Percentiles rank a stretch among this genome's conserved stretches.
phyloP scores from a whole-genome alignment of 2,113 vertebrate species.

The Heterocephalus glaber region DNA sequence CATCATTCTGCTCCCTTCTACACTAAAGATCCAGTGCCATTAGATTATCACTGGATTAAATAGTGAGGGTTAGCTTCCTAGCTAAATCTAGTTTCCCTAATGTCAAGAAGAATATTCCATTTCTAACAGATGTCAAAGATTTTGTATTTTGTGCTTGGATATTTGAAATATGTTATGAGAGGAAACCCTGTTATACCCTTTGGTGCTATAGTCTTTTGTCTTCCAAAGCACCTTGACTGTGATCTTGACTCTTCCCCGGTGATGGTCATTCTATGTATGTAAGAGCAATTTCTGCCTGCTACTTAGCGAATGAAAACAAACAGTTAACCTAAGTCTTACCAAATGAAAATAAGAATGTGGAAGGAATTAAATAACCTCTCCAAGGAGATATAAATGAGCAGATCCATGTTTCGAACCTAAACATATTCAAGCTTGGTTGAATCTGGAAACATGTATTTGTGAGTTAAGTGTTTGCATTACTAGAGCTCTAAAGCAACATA shows the following conservation, averaged over 20 bases:
- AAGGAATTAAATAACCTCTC: neutral
- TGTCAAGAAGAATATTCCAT: neutral
- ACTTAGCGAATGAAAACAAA: neutral
- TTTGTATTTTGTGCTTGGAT: neutral
- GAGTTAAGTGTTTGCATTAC: neutral
- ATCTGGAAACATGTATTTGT: neutral
- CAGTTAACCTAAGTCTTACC: neutral
- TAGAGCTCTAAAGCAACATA: neutral
- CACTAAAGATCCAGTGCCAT: neutral
- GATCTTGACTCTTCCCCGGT: neutral
- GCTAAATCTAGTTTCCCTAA: neutral
- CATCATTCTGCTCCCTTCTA: neutral
- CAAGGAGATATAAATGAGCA: neutral
- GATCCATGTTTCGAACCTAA: neutral
- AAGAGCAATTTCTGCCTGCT: neutral
- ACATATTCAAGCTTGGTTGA: neutral
- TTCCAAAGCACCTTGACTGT: neutral
- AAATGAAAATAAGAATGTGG: neutral
- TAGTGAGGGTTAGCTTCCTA: neutral
- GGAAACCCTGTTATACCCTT: rapidly evolving
- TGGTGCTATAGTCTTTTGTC: neutral
- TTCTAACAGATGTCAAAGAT: neutral
- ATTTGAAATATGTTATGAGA: neutral
- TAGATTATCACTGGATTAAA: neutral
- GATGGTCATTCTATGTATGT: rapidly evolving